These are phyloP conservation scores for Pollenia labialis DNA, from an alignment of 2,888 invertebrate genomes.

Conservation along the genomic window DNA sequence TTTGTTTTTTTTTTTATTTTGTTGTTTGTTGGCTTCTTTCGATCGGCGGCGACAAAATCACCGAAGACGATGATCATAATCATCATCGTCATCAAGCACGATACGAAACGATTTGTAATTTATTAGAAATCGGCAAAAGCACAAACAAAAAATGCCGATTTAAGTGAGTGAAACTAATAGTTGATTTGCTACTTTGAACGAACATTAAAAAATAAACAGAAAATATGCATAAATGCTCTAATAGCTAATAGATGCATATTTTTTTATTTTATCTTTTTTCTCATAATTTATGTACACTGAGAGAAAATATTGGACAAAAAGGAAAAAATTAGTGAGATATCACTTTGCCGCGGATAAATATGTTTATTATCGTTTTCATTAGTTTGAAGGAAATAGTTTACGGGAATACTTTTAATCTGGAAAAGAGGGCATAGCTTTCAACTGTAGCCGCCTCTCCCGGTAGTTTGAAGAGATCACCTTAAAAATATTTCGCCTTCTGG, in stretches of 20 bases:
- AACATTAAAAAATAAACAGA: slow-evolving; percentile 1
- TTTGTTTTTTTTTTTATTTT: not conserved
- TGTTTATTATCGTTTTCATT: too few relatives aligned
- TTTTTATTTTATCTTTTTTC: not conserved
- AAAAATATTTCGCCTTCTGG: too few relatives aligned
- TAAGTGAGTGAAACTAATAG: slow-evolving; percentile 41
- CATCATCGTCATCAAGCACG: not conserved
- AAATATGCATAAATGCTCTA: slow-evolving; percentile 27
- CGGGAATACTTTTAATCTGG: too few relatives aligned
- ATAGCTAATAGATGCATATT: slow-evolving; percentile 5
- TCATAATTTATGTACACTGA: slow-evolving; percentile 7
- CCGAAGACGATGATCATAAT: slow-evolving; percentile 46
- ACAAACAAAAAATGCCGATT: slow-evolving; percentile 31
- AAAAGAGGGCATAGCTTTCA: too few relatives aligned
- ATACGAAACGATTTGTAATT: slow-evolving; percentile 33
- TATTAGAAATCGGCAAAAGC: slow-evolving; percentile 43
- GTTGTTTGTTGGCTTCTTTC: not conserved
- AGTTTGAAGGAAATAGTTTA: too few relatives aligned
- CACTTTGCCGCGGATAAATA: too few relatives aligned
- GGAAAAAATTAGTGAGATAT: too few relatives aligned
- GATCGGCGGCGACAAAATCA: slow-evolving; percentile 8
- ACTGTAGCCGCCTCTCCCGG: too few relatives aligned
- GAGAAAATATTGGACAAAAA: not conserved
- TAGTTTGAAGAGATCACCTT: too few relatives aligned
- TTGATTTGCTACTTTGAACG: slow-evolving; percentile 36